These are phyloP conservation scores for Lemur catta DNA, from an alignment of 2,797 vertebrate species.

Conservation along the genomic window DNA sequence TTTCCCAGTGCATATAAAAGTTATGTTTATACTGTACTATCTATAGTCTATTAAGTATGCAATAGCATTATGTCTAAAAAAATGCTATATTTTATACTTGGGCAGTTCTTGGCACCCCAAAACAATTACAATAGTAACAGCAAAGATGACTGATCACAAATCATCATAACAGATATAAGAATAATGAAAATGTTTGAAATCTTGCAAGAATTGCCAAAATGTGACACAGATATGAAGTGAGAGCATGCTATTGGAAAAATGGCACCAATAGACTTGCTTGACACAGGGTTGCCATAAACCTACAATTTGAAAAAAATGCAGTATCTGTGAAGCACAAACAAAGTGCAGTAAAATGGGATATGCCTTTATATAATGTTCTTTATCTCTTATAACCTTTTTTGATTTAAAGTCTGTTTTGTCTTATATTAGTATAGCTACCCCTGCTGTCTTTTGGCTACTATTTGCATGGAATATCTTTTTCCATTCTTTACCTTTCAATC, in stretches of 20 bases:
- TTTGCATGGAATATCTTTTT: neutral
- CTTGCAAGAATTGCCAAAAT: no score
- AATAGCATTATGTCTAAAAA: no score
- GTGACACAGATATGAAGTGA: no score
- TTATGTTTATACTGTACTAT: no score
- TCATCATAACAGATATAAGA: no score
- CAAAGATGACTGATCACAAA: no score
- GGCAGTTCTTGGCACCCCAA: no score
- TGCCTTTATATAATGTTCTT: neutral
- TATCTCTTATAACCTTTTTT: neutral
- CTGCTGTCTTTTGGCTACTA: neutral
- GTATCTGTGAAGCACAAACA: neutral
- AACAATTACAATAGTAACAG: no score
- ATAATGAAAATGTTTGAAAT: no score
- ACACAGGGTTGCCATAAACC: neutral
- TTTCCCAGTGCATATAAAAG: neutral
- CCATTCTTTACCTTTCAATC: neutral
- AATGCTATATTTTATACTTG: no score
- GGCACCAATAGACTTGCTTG: neutral
- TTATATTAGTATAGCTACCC: neutral
- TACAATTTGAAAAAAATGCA: neutral
- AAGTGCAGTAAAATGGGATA: neutral
- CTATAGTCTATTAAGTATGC: no score
- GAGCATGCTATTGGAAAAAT: no score
- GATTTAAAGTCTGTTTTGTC: neutral